Base-by-base conservation (phyloP, 1,140 invertebrate genomes). In the Triops cancriformis region DNA sequence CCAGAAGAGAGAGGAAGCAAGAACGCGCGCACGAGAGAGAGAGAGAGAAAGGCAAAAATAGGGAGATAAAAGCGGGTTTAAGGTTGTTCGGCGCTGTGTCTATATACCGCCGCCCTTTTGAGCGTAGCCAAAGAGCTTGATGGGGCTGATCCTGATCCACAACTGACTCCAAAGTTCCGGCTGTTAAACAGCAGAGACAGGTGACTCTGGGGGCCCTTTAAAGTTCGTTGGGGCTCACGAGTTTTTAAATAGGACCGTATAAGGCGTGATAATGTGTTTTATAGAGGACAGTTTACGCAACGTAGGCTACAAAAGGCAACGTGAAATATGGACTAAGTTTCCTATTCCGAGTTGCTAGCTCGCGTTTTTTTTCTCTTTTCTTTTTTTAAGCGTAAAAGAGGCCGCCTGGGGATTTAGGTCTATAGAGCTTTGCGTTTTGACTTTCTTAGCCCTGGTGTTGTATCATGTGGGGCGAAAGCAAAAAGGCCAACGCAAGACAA, bases 141-240 rank as follows among this genome's bases (percentile, higher is more conserved):
- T 64, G 51, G n/a, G 31, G 51, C 23, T 64, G 51, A 64, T 64
- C 51, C 51, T 23, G 51, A 64, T 64, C 51, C 51, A 64, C 51
- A 64, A 64, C 51, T 64, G 51, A 64, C 51, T 64, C 51, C 51
- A 23, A 64, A 64, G 51, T 64, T 64, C 51, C 51, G 51, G 51
- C 51, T 64, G 51, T 64, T 64, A 64, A 37, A 64, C 51, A 64
- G 51, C 14, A 23, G 51, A 64, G 51, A 64, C 51, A 64, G n/a
- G 51, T 64, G 51, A 64, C 51, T 64, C 10, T 23, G 10, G 51
- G 4, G n/a, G n/a, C n/a, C 14, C 23, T 14, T 23, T 64, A 12
- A n/a, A 64, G 51, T 23, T 23, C 51, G 23, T 64, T 64, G 51
- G 51, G 23, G 14, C n/a, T 64, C 51, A 23, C 51, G 7, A n/a